Evolutionary conservation across 1,140 invertebrate species (phyloP), one percentile per base, ranked within the genome.

Genomic region (Trichomalopsis sarcophagae): DNA sequence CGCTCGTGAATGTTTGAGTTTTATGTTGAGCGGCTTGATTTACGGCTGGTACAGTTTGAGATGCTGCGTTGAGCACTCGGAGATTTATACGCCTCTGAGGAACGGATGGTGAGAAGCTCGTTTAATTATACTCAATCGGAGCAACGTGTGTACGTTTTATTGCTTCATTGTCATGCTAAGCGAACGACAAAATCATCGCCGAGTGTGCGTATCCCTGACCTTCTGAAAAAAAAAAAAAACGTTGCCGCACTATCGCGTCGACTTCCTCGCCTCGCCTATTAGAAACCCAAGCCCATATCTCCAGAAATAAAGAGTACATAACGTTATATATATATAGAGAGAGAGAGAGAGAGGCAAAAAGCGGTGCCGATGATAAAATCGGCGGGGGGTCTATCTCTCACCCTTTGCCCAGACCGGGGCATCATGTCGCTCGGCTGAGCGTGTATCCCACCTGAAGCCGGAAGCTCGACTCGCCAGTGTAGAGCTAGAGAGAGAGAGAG

Each of bases 381-480:
- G 68, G 71, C 86, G 82, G 84, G 82, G 82, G 78, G 81, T 86
- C 82, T 62, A 13, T 33, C 68, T 71, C 71, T 14, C 74, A 40
- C 81, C 47, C 44, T 73, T 74, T 30, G 73, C 7, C 80, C 27
- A 66, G 17, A 74, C 84, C 62, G 79, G 78, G 84, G 83, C 85
- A 86, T 89, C 87, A 87, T 84, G 84, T 81, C 86, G 87, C 84
- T 88, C 87, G 87, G 86, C 78, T 89, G 87, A 90, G 88, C 89
- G 89, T 89, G 88, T 89, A 89, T 90, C 89, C 89, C 89, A 88
- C 85, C 81, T 66, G 76, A 84, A 79, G 83, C 87, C 81, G 87
- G 88, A 87, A 87, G 17, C 55, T n/a, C 21, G 21, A 21, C 17
- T 17, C 21, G 55, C 3, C 21, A 21, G 14, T 62, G 7, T 7